These are phyloP conservation scores for Trididemnum nubilum DNA, from an alignment of 23 tunicate genomes.

Conservation along the genomic window DNA sequence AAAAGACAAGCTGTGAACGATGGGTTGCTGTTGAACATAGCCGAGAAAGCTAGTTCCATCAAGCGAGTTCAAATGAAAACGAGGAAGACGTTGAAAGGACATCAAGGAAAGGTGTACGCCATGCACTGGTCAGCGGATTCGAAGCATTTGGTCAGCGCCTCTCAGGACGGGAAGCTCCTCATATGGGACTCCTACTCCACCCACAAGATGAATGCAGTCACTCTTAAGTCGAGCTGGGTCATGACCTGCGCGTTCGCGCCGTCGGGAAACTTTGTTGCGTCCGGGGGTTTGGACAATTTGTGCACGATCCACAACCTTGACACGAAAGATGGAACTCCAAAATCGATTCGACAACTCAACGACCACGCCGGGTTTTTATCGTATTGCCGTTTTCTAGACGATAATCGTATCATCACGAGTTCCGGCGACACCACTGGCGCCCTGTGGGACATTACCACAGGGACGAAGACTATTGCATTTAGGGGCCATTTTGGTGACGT, in stretches of 20 bases:
- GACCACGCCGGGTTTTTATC: slow-evolving; percentile 36
- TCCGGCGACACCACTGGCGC: slow-evolving; percentile 8
- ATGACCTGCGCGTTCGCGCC: slow-evolving; percentile 86
- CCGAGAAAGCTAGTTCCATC: slow-evolving; percentile 2
- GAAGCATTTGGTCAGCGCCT: slow-evolving; percentile 32
- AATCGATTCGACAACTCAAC: background rate
- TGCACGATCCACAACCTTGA: slow-evolving; percentile 55
- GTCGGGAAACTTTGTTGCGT: slow-evolving; percentile 66
- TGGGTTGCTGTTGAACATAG: background rate
- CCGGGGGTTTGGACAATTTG: slow-evolving; percentile 78
- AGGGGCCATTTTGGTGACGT: slow-evolving; percentile 3
- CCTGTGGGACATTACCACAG: slow-evolving; percentile 1
- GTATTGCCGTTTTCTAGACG: slow-evolving; percentile 34
- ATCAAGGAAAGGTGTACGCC: slow-evolving; percentile 25
- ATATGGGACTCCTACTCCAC: slow-evolving; percentile 14
- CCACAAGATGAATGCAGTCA: slow-evolving; percentile 38
- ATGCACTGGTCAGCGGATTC: slow-evolving; percentile 40
- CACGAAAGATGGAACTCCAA: slow-evolving; percentile 38
- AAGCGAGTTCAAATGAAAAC: slow-evolving; percentile 31
- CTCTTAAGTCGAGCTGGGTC: slow-evolving; percentile 75
- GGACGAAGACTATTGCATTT: background rate
- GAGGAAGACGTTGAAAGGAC: slow-evolving; percentile 9
- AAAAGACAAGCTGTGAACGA: slow-evolving; percentile 24
- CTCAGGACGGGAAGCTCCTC: slow-evolving; percentile 29
- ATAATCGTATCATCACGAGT: slow-evolving; percentile 2